Base-by-base conservation (phyloP, 2,888 invertebrate species). In the Rhorus exstirpatorius region DNA sequence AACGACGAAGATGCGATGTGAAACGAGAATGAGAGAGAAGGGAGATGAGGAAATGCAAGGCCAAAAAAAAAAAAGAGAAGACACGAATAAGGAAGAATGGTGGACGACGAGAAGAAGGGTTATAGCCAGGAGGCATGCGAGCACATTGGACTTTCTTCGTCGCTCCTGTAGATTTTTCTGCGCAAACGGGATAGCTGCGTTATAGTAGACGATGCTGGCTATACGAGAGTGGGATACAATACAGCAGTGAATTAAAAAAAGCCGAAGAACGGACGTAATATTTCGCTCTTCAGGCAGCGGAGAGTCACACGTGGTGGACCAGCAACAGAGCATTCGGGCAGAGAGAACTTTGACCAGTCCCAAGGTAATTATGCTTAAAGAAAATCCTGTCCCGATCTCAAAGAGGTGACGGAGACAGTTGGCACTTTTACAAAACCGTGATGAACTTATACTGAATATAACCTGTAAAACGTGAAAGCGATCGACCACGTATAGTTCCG, bases 351-450 rank as follows among this genome's bases (percentile, higher is more conserved):
- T 68, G 72, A 83, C 65, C 67, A 79, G 79, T 76, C 24, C 86
- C 86, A 86, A 89, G 87, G 85, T 87, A 88, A 87, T 89, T 86
- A 87, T 87, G 86, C 87, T 88, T 85, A 84, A 83, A 88, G 86
- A 86, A 86, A n/a, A n/a, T n/a, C 17, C 0, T n/a, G 38, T 4
- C n/a, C 12, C 24, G 38, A 41, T 12, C 41, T 58, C n/a, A n/a
- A n/a, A n/a, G n/a, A n/a, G n/a, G n/a, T n/a, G n/a, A n/a, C n/a
- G n/a, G n/a, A n/a, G n/a, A n/a, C n/a, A n/a, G n/a, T n/a, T n/a
- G n/a, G n/a, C n/a, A n/a, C n/a, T n/a, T n/a, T n/a, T n/a, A n/a
- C n/a, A n/a, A n/a, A n/a, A n/a, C n/a, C n/a, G n/a, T n/a, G n/a
- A n/a, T n/a, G n/a, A n/a, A n/a, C n/a, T n/a, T n/a, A n/a, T n/a